Percentiles rank a stretch among this genome's conserved stretches.
Conservation (phyloP, 2,113 vertebrate genomes). For the Bambusicola thoracicus region DNA sequence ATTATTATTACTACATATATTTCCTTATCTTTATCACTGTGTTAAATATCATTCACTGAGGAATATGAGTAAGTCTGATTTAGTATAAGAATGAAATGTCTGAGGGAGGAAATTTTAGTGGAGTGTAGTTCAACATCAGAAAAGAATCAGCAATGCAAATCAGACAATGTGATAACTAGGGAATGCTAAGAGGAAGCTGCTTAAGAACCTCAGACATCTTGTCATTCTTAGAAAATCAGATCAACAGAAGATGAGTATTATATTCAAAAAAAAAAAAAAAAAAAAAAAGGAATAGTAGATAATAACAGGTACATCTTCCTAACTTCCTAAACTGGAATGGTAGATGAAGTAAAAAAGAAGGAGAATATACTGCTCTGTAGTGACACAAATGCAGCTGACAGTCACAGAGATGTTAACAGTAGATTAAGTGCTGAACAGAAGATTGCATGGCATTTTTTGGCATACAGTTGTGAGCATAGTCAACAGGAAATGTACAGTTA, state of each 20-base stretch:
- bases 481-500: neutral
- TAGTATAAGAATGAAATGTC: constrained; percentile 26
- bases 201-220: constrained; percentile 39
- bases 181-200: constrained; percentile 26
- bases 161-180: neutral
- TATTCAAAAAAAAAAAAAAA: neutral
- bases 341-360: neutral
- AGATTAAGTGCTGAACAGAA: neutral
- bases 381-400: neutral
- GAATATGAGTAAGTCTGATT: constrained; percentile 30
- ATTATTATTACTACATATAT: neutral
- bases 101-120: constrained; percentile 56
- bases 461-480: neutral
- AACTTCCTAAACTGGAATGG: neutral
- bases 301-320: neutral
- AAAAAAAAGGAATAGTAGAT: neutral
- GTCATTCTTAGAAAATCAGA: constrained; percentile 32
- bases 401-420: neutral
- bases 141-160: constrained; percentile 68
- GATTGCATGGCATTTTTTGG: neutral
- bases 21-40: constrained; percentile 4
- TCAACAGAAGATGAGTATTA: constrained; percentile 23
- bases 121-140: constrained; percentile 58
- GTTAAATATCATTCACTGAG: constrained; percentile 23
- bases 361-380: neutral